phyloP scores from a whole-genome alignment of 2,888 invertebrate species.

The Ligdia adustata region DNA sequence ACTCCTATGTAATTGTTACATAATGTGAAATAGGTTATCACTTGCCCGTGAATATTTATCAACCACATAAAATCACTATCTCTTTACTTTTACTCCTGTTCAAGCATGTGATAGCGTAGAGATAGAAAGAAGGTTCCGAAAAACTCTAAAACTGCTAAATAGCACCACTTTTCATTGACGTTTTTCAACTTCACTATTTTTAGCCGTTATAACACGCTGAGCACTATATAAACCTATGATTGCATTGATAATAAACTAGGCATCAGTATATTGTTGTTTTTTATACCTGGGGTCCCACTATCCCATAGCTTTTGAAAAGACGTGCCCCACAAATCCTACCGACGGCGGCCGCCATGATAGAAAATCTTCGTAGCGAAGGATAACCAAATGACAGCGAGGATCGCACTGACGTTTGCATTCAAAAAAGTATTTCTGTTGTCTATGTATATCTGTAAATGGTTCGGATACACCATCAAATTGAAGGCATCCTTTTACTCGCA shows the following conservation, averaged over 20 bases:
- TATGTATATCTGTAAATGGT: conserved; percentile 4
- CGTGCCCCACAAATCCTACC: conserved; percentile 94
- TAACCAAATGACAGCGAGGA: conserved; percentile 67
- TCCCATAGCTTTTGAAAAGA: conserved; percentile 90
- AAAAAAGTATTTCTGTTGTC: conserved; percentile 36
- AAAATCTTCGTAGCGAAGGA: conserved; percentile 79
- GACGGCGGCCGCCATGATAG: conserved; percentile 95
- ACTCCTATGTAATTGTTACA: conserved; percentile 76
- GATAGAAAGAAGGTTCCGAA: conserved; percentile 36
- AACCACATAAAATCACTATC: conserved; percentile 12
- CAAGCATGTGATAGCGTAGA: conserved; percentile 43
- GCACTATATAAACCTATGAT: conserved; percentile 39
- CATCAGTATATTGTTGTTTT: conserved; percentile 46
- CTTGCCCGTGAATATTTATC: conserved; percentile 52
- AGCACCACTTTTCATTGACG: conserved; percentile 55
- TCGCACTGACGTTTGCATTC: conserved; percentile 51
- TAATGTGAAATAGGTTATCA: conserved; percentile 80
- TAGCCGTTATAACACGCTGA: conserved; percentile 49
- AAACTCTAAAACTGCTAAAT: conserved; percentile 55
- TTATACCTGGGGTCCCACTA: conserved; percentile 89
- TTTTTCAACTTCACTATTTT: conserved; percentile 48
- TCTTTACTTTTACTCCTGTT: conserved; percentile 22
- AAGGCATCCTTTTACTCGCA: not conserved
- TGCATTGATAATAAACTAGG: conserved; percentile 41
- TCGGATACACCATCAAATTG: not conserved